Base-by-base conservation (phyloP, 2,113 vertebrate species). In the Calonectris borealis region DNA sequence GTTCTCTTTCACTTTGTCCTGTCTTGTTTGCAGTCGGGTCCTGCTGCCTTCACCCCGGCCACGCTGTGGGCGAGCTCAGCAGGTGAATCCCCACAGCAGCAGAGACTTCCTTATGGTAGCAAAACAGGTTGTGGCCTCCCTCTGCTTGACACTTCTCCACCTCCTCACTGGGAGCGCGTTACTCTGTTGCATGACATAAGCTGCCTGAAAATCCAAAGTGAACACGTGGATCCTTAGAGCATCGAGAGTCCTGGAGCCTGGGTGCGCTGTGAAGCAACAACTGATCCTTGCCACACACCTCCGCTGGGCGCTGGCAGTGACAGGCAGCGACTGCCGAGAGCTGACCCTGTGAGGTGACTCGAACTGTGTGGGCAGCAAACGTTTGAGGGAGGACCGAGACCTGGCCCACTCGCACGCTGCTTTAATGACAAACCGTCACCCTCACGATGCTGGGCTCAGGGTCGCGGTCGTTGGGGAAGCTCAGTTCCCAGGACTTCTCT, bases 361-460 rank as follows among this genome's bases (percentile, higher is more conserved):
- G 14, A 18, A 15, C 38, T 40, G 13, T 11, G 69, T 40, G 69
- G 79, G 66, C 75, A 88, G 70, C 52, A 8, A 15, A 31, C 0
- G 4, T 38, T 16, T 31, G 79, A 69, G 88, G 51, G 51, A 24
- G 62, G 52, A 40, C 31, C 1, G 0, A 48, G 34, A 60, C 26
- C 31, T 48, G 77, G 52, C 27, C 6, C 21, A 1, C 32, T 91
- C 19, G 1, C 20, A 1, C 1, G 2, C 55, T 66, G 46, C 55
- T 54, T 40, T 49, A 36, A 6, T n/a, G n/a, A 26, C 77, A 48
- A 19, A 57, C 26, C 29, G 1, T 65, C 25, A 8, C 16, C 2
- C 15, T 32, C 2, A 0, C 0, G 4, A 1, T 26, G 38, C 14
- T 36, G 38, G 51, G 65, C 60, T 84, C 2, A 0, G 83, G 46